A percentile compares a stretch with the other conserved stretches of the same genome.
Conservation (phyloP, 2,797 vertebrate genomes). For the Pogoniulus pusillus region DNA sequence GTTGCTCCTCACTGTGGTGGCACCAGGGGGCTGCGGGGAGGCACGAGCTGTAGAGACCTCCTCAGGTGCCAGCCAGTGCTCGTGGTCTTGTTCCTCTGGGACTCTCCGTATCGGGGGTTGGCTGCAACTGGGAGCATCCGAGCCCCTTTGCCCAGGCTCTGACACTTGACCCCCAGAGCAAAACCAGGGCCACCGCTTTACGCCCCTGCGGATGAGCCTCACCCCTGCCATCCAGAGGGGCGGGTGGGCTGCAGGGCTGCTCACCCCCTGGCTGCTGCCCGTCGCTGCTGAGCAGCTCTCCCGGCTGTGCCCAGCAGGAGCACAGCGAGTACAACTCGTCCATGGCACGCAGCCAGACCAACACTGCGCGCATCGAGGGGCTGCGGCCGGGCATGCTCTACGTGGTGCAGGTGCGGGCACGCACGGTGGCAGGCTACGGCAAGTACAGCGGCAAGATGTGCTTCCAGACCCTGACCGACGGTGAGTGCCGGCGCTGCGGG, state of each 20-base stretch:
- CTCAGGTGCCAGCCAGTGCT: neutral
- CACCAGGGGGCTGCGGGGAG: neutral
- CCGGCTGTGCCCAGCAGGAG: slow-evolving; percentile 78
- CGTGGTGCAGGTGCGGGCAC: slow-evolving; percentile 95
- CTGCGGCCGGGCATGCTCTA: slow-evolving; percentile 91
- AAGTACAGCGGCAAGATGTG: slow-evolving; percentile 99
- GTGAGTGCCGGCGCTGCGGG: slow-evolving; percentile 75
- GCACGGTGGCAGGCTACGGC: slow-evolving; percentile 94
- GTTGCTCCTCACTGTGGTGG: neutral
- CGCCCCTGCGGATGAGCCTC: neutral
- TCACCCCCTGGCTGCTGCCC: accelerated
- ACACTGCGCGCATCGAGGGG: slow-evolving; percentile 91
- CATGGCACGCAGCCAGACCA: slow-evolving; percentile 92
- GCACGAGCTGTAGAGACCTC: neutral
- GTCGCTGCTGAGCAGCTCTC: accelerated
- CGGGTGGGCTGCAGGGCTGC: accelerated
- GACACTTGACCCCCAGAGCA: neutral
- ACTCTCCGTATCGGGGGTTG: neutral
- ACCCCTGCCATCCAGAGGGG: accelerated
- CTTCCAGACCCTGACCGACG: slow-evolving; percentile 97
- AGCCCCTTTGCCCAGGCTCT: neutral
- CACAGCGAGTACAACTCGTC: slow-evolving; percentile 96
- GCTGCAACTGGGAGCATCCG: neutral
- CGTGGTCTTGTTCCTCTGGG: accelerated
- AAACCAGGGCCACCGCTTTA: neutral